Conservation (phyloP, 2,113 vertebrate genomes). For the Promerops cafer region DNA sequence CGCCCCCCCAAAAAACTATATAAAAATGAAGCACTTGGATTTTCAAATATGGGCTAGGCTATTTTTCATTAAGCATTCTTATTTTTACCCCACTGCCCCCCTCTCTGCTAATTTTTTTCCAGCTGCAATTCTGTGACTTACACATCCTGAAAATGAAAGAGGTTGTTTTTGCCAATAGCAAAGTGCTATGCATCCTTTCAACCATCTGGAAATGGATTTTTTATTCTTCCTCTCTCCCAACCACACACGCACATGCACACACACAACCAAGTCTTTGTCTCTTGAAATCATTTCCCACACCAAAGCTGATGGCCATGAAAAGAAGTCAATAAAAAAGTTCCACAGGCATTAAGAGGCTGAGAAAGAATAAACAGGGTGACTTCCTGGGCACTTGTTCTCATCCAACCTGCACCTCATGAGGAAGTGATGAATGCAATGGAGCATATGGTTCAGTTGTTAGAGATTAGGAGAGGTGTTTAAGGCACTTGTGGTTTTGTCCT, state of each 20-base stretch:
- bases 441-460: background rate
- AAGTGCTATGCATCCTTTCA: constrained; percentile 57
- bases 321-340: constrained; percentile 28
- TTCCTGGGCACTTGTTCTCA: constrained; percentile 36
- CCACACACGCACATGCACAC: background rate
- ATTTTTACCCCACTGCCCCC: background rate
- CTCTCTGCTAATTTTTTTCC: constrained; percentile 37
- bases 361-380: background rate
- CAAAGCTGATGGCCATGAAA: constrained; percentile 7
- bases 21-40: background rate
- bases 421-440: constrained; percentile 27
- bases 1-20: accelerated
- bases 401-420: constrained; percentile 25
- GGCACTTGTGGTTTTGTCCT: background rate
- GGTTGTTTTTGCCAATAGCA: constrained; percentile 67
- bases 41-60: background rate
- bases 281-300: constrained; percentile 28
- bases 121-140: constrained; percentile 58
- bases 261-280: constrained; percentile 37
- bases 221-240: constrained; percentile 40
- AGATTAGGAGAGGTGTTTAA: background rate
- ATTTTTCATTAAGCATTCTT: background rate
- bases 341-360: background rate
- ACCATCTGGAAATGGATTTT: constrained; percentile 64
- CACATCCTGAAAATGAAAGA: constrained; percentile 56